These are phyloP conservation scores for Oreochromis tanganicae DNA, from an alignment of 2,113 vertebrate species.

Conservation along the genomic window DNA sequence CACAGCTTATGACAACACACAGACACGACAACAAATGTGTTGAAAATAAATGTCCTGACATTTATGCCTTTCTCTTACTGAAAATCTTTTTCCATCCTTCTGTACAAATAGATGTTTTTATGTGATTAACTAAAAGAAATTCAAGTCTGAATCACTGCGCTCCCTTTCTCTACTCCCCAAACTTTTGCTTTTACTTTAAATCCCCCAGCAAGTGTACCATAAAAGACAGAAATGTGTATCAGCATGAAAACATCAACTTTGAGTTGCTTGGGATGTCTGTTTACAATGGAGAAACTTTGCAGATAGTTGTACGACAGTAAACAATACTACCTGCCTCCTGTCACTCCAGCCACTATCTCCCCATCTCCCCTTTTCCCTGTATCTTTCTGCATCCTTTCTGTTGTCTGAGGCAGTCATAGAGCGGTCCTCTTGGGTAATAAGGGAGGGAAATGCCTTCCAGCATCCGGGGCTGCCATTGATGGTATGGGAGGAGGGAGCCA, in stretches of 20 bases:
- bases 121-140: not conserved
- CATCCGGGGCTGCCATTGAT: conserved; percentile 17
- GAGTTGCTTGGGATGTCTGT: not conserved
- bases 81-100: not conserved
- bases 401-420: conserved; percentile 34
- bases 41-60: not conserved
- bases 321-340: not conserved
- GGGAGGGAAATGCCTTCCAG: conserved; percentile 37
- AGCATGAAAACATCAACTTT: not conserved
- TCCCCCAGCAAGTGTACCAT: not conserved
- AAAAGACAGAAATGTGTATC: not conserved
- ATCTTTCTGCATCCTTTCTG: not conserved
- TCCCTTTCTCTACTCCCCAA: not conserved
- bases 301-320: not conserved
- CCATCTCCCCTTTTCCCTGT: not conserved
- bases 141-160: not conserved
- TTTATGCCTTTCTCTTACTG: not conserved
- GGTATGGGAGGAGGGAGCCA: conserved; percentile 6
- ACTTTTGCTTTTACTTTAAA: not conserved
- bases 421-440: conserved; percentile 38
- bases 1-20: not conserved
- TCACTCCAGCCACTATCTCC: conserved; percentile 1
- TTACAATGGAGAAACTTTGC: not conserved
- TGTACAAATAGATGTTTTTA: not conserved
- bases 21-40: not conserved